These are phyloP conservation scores for Apodemia hepburni DNA, from an alignment of 2,888 invertebrate species.

Conservation along the genomic window DNA sequence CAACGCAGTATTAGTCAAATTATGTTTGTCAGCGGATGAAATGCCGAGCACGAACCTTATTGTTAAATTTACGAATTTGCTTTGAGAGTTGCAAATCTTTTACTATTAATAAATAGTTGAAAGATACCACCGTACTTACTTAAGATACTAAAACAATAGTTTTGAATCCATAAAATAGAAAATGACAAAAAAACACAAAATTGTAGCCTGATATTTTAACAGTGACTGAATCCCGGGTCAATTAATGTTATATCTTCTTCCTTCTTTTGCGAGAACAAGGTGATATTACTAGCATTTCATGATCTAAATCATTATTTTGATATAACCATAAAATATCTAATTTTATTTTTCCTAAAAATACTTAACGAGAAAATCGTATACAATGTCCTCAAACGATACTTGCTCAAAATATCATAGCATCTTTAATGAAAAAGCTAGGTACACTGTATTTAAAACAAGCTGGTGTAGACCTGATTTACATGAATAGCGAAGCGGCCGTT, in stretches of 20 bases:
- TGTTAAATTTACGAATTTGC: conserved; percentile 34
- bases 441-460: conserved; percentile 38
- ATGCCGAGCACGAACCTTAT: conserved; percentile 57
- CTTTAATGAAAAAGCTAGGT: conserved; percentile 25
- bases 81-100: conserved; percentile 1
- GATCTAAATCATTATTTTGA: too few relatives aligned
- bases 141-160: neutral
- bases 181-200: too few relatives aligned
- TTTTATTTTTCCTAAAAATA: neutral
- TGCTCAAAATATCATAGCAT: conserved; percentile 4
- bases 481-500: conserved; percentile 60
- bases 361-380: neutral
- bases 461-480: conserved; percentile 66
- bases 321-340: too few relatives aligned
- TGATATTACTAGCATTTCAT: too few relatives aligned
- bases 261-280: too few relatives aligned
- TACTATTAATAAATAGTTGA: conserved; percentile 2
- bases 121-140: neutral
- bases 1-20: conserved; percentile 41
- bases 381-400: neutral
- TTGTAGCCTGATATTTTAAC: too few relatives aligned
- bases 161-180: too few relatives aligned
- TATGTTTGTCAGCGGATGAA: conserved; percentile 25
- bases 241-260: too few relatives aligned
- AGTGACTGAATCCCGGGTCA: too few relatives aligned